Conservation (phyloP, 2,113 vertebrate species). For the Lycaon pictus region DNA sequence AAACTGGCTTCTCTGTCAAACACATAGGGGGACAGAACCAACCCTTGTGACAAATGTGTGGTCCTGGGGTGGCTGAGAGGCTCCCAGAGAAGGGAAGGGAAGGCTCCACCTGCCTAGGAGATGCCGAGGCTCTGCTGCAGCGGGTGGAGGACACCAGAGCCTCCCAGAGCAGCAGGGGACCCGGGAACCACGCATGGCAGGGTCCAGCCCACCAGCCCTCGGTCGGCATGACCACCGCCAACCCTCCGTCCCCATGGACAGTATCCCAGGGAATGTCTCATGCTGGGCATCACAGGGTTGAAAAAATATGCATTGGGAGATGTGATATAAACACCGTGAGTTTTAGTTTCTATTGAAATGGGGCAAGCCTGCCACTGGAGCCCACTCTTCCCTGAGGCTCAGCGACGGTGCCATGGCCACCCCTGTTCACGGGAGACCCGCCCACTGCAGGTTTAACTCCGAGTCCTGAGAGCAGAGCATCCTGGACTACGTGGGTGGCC, state of each 20-base stretch:
- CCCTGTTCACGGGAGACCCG: not conserved
- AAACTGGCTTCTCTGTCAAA: not conserved
- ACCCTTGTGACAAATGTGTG: not conserved
- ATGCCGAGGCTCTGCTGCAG: not conserved
- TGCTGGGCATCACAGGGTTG: not conserved
- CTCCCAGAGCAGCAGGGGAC: not conserved
- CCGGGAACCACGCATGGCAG: fast-evolving
- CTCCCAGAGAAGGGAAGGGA: not conserved
- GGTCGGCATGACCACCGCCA: not conserved
- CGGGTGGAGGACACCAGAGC: not conserved
- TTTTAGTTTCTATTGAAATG: not conserved
- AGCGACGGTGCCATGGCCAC: not conserved
- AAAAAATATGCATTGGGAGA: not conserved
- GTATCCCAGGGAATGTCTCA: not conserved
- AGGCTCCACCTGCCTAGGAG: not conserved
- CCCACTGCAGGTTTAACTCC: not conserved
- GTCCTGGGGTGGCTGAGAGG: not conserved
- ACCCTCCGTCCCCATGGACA: fast-evolving
- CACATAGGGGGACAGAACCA: fast-evolving
- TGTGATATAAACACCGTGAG: not conserved
- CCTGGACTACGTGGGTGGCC: not conserved
- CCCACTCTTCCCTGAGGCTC: not conserved
- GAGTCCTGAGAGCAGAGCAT: not conserved
- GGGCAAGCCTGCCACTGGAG: not conserved
- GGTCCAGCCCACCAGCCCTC: not conserved